Percentiles rank a stretch among this genome's conserved stretches.
These are phyloP conservation scores for Nephrotoma appendiculata DNA, from an alignment of 2,888 invertebrate genomes.

Conservation along the genomic window DNA sequence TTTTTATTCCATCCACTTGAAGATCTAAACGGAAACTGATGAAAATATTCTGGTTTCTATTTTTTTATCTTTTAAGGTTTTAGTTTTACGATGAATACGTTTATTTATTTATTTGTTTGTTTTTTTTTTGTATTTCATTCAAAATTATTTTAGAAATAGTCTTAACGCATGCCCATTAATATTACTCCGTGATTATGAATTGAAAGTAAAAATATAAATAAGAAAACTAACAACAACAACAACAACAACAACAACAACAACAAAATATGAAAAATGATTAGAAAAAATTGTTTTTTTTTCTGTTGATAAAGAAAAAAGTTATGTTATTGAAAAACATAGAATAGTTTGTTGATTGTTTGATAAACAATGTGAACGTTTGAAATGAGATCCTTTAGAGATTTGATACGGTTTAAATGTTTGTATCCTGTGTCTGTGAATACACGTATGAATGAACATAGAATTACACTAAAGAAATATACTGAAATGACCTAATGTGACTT, in stretches of 20 bases:
- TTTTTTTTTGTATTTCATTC: background rate
- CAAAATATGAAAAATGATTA: background rate
- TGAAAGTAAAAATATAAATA: background rate
- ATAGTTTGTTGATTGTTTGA: background rate
- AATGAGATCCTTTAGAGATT: background rate
- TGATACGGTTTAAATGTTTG: background rate
- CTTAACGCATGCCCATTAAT: slow-evolving; percentile 1
- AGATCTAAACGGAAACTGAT: slow-evolving; percentile 6
- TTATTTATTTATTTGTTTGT: background rate
- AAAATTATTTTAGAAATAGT: background rate
- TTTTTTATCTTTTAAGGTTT: background rate
- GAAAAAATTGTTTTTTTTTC: background rate
- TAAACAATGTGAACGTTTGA: background rate
- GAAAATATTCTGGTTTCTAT: slow-evolving; percentile 1
- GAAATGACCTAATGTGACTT: no score
- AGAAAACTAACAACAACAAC: background rate
- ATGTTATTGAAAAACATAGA: background rate
- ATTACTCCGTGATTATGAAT: background rate
- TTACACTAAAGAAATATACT: no score
- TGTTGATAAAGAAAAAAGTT: background rate
- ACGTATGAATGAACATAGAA: no score
- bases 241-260: background rate
- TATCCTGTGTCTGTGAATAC: background rate
- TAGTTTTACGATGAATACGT: slow-evolving; percentile 1
- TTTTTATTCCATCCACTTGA: background rate